Base-by-base conservation (phyloP, 2,113 vertebrate species). In the Calyptommatus sinebrachiatus region DNA sequence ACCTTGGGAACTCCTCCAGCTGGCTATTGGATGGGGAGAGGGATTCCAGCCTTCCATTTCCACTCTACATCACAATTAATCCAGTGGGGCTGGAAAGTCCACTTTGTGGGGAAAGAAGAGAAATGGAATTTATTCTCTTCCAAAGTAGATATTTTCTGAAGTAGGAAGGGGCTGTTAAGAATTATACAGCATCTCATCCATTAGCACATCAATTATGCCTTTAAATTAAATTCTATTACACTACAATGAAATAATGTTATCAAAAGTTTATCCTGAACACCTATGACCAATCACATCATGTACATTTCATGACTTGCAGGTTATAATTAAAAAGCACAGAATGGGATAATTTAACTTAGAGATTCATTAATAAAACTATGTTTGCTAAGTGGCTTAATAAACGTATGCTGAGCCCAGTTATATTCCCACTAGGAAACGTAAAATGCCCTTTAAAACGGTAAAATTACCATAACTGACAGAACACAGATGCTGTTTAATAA, bases 401-500 rank as follows among this genome's bases (percentile, higher is more conserved):
- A 70, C 89, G 90, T 90, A 87, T 63, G 79, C 81, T 83, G 82
- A 84, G 65, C 87, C 84, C 61, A 89, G 85, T 83, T 89, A 80
- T 84, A 83, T 85, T 89, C 81, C 85, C 86, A 85, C 89, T 77
- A 88, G 89, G 87, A 92, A 89, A 89, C 89, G 87, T 84, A 89
- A 90, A 89, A 86, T 83, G 85, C 79, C 89, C 83, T 87, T 90
- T 90, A 88, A 90, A 91, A 91, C 72, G 81, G 82, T 84, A 48
- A 86, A 89, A 92, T 91, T 87, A 90, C 78, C 84, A 89, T 90
- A 91, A 92, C 78, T 91, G 84, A 92, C 90, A 90, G 87, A 90
- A 88, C 89, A 90, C 86, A 92, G 89, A 89, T 89, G 88, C 79
- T 90, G 72, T 89, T 91, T 91, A 91, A 91, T 91, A 90, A 92